Percentiles rank a stretch among this genome's conserved stretches.
Evolutionary conservation across 2,888 invertebrate genomes (phyloP).

Genomic region (Nasonovia ribisnigri): DNA sequence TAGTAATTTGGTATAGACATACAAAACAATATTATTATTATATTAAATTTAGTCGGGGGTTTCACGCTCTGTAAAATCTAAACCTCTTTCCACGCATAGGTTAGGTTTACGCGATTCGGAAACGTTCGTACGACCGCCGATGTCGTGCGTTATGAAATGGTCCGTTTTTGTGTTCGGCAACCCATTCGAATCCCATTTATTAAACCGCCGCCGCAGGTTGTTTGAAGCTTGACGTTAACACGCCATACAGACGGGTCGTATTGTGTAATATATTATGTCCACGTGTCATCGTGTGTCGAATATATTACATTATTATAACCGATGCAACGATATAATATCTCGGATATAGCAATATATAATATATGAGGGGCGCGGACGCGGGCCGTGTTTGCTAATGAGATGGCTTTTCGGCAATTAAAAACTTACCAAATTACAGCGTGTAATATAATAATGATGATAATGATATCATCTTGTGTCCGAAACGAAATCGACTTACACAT

Average conservation of each 20-base stretch:
- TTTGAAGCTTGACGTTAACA: neutral
- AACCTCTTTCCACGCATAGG: neutral
- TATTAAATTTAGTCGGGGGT: neutral
- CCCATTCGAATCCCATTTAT: neutral
- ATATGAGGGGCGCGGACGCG: neutral
- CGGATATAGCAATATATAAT: neutral
- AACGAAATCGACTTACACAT: neutral
- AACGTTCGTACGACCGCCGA: neutral
- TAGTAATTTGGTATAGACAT: too few relatives aligned
- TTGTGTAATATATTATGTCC: neutral
- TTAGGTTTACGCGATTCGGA: neutral
- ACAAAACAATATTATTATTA: too few relatives aligned
- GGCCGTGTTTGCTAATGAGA: neutral
- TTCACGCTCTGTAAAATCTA: neutral
- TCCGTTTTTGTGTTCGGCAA: neutral
- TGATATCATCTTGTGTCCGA: neutral
- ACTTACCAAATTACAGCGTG: neutral
- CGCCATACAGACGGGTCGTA: neutral
- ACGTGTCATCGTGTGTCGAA: neutral
- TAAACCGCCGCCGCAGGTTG: neutral
- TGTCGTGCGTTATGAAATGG: neutral
- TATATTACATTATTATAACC: neutral
- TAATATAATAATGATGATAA: neutral
- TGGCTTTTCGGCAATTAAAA: slow-evolving; percentile 16
- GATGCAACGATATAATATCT: neutral